Percentiles rank a stretch among this genome's conserved stretches.
Evolutionary conservation across 2,888 invertebrate genomes (phyloP).

Genomic region (Dryocosmus kuriphilus): DNA sequence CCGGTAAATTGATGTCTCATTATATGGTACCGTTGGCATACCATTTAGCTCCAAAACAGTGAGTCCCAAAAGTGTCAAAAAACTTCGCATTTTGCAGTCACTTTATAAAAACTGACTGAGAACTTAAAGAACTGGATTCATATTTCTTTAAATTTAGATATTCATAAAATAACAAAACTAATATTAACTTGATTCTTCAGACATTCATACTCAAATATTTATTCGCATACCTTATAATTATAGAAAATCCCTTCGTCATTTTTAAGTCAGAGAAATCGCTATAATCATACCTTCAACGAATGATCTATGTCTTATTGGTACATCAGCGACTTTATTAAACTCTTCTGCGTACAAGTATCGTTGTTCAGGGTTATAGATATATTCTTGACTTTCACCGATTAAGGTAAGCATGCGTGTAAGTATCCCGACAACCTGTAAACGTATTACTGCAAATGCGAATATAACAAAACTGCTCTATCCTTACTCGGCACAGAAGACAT

Average conservation of each 20-base stretch:
- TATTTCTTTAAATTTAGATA: too few relatives aligned
- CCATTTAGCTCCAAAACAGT: too few relatives aligned
- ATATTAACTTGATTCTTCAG: too few relatives aligned
- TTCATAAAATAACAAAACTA: too few relatives aligned
- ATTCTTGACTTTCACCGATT: neutral
- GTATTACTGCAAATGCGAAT: neutral
- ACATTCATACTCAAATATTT: neutral
- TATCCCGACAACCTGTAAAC: neutral
- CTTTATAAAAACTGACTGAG: too few relatives aligned
- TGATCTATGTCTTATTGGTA: conserved; percentile 1
- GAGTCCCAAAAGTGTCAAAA: too few relatives aligned
- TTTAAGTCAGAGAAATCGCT: conserved; percentile 1
- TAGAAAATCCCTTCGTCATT: neutral
- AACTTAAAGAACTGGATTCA: too few relatives aligned
- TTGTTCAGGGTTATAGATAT: neutral
- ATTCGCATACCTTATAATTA: neutral
- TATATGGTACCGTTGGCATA: too few relatives aligned
- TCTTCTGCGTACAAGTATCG: conserved; percentile 6
- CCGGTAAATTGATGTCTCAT: too few relatives aligned
- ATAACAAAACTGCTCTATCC: neutral
- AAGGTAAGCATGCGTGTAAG: neutral
- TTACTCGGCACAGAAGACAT: neutral
- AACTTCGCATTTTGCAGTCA: too few relatives aligned
- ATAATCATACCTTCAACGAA: conserved; percentile 2
- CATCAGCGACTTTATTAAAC: conserved; percentile 1